Evolutionary conservation across 2,888 invertebrate genomes (phyloP), one percentile per base, ranked within the genome.

Genomic region (Drosophila sordidapex): DNA sequence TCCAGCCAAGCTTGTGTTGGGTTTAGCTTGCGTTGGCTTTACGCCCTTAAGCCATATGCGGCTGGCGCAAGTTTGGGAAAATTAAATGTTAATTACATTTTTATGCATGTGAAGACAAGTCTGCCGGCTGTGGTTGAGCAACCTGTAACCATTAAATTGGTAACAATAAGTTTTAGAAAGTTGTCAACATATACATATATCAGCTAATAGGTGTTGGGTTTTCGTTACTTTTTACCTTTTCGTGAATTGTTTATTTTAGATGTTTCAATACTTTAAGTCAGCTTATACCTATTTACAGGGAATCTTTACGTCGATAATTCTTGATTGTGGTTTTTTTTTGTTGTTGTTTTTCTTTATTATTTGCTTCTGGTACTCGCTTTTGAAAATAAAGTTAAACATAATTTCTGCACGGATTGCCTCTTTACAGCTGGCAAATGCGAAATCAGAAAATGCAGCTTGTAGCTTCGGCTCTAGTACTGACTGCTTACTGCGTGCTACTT

Each of bases 1-100:
- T 68, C 7, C 29, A 25, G 31, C 10, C 29, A 11, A 59, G 66
- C 53, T 62, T 62, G 40, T 66, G 52, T 58, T 70, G 67, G 71
- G 58, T 11, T 35, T 40, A 49, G 66, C 21, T 27, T 48, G 27
- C 33, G 33, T 49, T 49, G 36, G 40, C 58, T 49, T 15, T 5
- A 21, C 54, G 59, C 63, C 57, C 61, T 70, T 64, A 67, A 61
- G 67, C 70, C 79, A 74, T 76, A 68, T 77, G 81, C 67, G 36
- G 15, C 65, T 52, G 71, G 64, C 49, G 46, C 70, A 87, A 79
- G 67, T 79, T 84, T 76, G 15, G 33, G 48, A 71, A 88, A 85
- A 88, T 85, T 85, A 85, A 88, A 85, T 86, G 86, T 88, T 88
- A 86, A 86, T 86, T 86, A 82, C 83, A 86, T 83, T 80, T 82